These are phyloP conservation scores for Rhabdophis nuchalis DNA, from an alignment of 2,797 vertebrate genomes.

Conservation along the genomic window DNA sequence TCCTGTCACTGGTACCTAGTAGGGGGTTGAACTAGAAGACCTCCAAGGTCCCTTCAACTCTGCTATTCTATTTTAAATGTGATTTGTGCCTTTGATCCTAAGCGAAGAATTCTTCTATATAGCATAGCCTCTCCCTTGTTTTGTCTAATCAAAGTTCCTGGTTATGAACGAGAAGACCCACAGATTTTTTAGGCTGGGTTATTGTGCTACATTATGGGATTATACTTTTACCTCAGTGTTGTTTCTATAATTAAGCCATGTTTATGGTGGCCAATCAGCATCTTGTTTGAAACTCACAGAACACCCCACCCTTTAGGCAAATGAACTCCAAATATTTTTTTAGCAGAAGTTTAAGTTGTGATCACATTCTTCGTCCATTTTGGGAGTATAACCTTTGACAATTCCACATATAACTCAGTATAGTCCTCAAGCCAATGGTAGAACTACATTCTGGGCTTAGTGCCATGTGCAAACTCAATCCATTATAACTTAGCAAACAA, in stretches of 20 bases:
- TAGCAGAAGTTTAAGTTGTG: background rate
- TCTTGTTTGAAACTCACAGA: background rate
- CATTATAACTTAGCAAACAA: background rate
- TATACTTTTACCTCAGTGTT: background rate
- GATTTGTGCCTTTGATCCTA: background rate
- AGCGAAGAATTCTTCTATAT: background rate
- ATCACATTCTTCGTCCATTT: background rate
- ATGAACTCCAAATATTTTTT: background rate
- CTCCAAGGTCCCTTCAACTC: background rate
- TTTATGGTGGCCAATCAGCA: background rate
- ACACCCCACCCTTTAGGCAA: background rate
- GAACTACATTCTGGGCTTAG: background rate
- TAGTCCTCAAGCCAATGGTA: background rate
- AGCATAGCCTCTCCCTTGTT: background rate
- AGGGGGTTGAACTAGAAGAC: background rate
- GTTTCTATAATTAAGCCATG: background rate
- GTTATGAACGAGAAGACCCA: background rate
- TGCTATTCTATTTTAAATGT: background rate
- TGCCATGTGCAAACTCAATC: background rate
- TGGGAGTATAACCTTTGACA: background rate
- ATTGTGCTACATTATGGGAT: background rate
- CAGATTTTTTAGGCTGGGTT: background rate
- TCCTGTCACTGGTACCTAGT: background rate
- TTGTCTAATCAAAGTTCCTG: background rate
- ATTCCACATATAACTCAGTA: background rate